phyloP scores from a whole-genome alignment of 2,888 invertebrate genomes.

The Drosophila nigricruria region DNA sequence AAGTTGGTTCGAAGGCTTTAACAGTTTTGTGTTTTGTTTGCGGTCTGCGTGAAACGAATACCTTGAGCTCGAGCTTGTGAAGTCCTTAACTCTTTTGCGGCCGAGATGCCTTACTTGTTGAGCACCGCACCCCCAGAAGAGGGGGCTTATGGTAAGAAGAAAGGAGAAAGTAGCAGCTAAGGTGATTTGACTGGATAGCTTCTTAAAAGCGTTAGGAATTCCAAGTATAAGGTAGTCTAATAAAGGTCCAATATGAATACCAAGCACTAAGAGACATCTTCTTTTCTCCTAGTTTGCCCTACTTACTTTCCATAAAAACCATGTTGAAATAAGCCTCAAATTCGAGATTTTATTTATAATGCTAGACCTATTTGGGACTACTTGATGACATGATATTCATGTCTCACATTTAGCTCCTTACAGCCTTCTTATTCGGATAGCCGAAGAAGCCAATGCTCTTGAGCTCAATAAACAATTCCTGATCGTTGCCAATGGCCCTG shows the following conservation, averaged over 20 bases:
- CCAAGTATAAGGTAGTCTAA: background rate
- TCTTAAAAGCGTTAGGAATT: background rate
- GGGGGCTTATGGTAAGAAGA: background rate
- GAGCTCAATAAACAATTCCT: slow-evolving; percentile 88
- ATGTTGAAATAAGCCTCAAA: background rate
- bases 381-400: background rate
- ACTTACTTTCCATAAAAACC: too few species aligned
- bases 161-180: background rate
- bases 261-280: too few species aligned
- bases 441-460: slow-evolving; percentile 86
- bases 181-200: too few species aligned
- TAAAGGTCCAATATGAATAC: too few species aligned
- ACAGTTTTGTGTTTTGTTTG: slow-evolving; percentile 9
- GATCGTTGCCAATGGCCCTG: slow-evolving; percentile 88
- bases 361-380: background rate
- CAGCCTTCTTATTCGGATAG: slow-evolving; percentile 64
- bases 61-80: slow-evolving; percentile 9
- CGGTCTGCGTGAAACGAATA: slow-evolving; percentile 16
- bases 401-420: background rate
- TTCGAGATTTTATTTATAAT: slow-evolving; percentile 7
- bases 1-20: slow-evolving; percentile 11
- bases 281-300: too few species aligned
- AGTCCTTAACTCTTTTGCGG: slow-evolving; percentile 10
- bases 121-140: background rate
- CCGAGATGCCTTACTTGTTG: slow-evolving; percentile 14